These are phyloP conservation scores for Spodoptera litura DNA, from an alignment of 1,140 invertebrate species.

Conservation along the genomic window DNA sequence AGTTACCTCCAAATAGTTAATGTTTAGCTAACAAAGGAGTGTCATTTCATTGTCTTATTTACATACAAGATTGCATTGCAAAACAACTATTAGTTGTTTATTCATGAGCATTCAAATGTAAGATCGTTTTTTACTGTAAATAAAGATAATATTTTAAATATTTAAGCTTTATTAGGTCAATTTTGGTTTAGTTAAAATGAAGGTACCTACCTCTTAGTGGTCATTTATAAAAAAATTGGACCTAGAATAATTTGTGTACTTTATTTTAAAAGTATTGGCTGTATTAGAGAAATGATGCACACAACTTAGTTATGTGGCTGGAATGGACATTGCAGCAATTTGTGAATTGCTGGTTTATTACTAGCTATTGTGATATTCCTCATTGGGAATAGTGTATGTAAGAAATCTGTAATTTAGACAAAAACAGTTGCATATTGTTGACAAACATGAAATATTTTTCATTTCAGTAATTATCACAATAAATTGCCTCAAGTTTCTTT, in stretches of 20 bases:
- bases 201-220: constrained; percentile 44
- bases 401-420: constrained; percentile 63
- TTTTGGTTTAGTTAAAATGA: not conserved
- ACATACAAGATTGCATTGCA: not conserved
- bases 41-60: not conserved
- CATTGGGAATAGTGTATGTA: constrained; percentile 67
- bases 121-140: too few relatives aligned
- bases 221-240: constrained; percentile 38
- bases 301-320: constrained; percentile 59
- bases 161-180: too few relatives aligned
- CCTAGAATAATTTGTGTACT: constrained; percentile 43
- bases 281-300: constrained; percentile 54
- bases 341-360: constrained; percentile 62
- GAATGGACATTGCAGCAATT: constrained; percentile 58
- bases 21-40: not conserved
- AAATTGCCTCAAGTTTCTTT: constrained; percentile 72
- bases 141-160: too few relatives aligned
- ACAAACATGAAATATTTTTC: constrained; percentile 69
- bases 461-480: constrained; percentile 72
- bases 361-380: constrained; percentile 74
- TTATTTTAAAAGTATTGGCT: constrained; percentile 42
- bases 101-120: too few relatives aligned
- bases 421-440: constrained; percentile 69
- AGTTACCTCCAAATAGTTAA: not conserved
- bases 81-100: too few relatives aligned